Percentiles rank a stretch among this genome's conserved stretches.
Evolutionary conservation across 2,797 vertebrate species (phyloP).

Genomic region (Leptoclinus maculatus): DNA sequence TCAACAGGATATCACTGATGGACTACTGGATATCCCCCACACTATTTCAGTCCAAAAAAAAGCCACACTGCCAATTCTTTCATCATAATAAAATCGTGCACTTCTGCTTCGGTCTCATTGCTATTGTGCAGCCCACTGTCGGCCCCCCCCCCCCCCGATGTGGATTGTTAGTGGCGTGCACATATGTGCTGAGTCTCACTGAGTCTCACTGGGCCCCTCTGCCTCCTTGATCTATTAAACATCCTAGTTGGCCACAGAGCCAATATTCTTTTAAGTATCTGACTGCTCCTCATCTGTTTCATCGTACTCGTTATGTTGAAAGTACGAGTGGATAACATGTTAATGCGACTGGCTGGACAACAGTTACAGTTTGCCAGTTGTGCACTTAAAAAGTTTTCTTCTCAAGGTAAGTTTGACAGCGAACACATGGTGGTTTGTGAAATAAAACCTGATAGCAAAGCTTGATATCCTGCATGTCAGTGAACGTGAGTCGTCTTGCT

Average conservation of each 20-base stretch:
- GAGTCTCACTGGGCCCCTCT: slow-evolving; percentile 30
- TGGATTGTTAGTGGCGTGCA: slow-evolving; percentile 38
- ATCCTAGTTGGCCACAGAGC: slow-evolving; percentile 42
- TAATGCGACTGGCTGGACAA: neutral
- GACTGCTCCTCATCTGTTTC: slow-evolving; percentile 22
- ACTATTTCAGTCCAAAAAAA: slow-evolving; percentile 1
- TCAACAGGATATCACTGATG: slow-evolving; percentile 7
- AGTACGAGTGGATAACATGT: neutral
- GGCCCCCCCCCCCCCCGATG: neutral
- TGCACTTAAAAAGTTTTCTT: slow-evolving; percentile 9
- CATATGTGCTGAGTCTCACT: slow-evolving; percentile 52
- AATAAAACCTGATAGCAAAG: slow-evolving; percentile 35
- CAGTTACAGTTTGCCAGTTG: slow-evolving; percentile 9
- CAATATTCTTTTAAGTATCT: slow-evolving; percentile 16
- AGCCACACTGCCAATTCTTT: neutral
- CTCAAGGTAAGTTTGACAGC: slow-evolving; percentile 18
- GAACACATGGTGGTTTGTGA: neutral
- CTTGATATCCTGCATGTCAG: slow-evolving; percentile 9
- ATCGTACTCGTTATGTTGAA: neutral
- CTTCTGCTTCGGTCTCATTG: slow-evolving; percentile 24
- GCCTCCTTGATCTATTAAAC: slow-evolving; percentile 65
- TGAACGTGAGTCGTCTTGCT: slow-evolving; percentile 18
- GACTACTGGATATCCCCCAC: neutral
- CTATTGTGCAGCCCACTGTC: slow-evolving; percentile 27
- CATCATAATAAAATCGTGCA: slow-evolving; percentile 9